Base-by-base conservation (phyloP, 2,888 invertebrate species). In the Drosophila heteroneura region DNA sequence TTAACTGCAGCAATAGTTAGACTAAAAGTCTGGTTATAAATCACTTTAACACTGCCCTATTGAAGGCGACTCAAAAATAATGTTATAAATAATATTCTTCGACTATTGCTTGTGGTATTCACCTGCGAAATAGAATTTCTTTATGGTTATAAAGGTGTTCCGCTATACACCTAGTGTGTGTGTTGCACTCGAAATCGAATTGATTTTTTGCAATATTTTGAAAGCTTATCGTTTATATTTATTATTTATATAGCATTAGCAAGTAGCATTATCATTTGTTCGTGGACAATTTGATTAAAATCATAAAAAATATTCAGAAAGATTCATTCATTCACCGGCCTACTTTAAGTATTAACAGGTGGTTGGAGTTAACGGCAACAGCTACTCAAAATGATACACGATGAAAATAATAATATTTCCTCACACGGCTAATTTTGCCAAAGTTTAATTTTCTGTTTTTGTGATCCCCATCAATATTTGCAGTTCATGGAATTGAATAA, bases 241-340 rank as follows among this genome's bases (percentile, higher is more conserved):
- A 76, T 90, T 90, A 90, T 86, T 82, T 76, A 82, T 79, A 72
- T 75, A 69, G 57, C 78, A 76, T 73, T 73, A 70, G 53, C 75
- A 33, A 53, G 35, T 35, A 35, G 35, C 35, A 16, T 35, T 88
- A 90, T 90, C 89, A 66, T 35, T 67, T 67, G 56, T 76, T 54
- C 61, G 39, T 58, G 60, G 49, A 65, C 61, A 78, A 78, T 79
- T 71, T 37, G 78, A 76, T 81, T 77, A 72, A 52, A 59, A 67
- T 68, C 76, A 74, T 74, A 74, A 75, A 71, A 49, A 74, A 73
- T 71, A 72, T 72, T 71, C 28, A 67, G 71, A 77, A 57, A 47
- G 37, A 49, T 61, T 87, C 78, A 84, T 89, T 74, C 63, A 79
- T 35, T 5, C 22, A 5, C 9, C 9, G 12, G 33, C 60, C 19